phyloP scores from a whole-genome alignment of 1,140 invertebrate genomes.

The Drosophila paulistorum region DNA sequence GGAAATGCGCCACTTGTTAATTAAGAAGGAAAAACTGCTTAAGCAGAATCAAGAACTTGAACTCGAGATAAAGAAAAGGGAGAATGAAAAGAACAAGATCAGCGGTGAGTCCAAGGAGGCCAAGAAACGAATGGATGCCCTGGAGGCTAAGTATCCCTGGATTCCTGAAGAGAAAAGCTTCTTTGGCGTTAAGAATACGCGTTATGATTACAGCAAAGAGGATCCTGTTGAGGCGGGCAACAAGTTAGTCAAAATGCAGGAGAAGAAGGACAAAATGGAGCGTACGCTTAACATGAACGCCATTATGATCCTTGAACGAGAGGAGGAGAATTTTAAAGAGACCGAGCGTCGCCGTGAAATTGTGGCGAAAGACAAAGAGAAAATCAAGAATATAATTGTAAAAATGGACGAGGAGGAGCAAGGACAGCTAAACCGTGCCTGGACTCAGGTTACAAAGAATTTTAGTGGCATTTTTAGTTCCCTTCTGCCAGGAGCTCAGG shows the following conservation, averaged over 20 bases:
- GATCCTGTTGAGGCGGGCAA: conserved; percentile 86
- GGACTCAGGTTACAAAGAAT: conserved; percentile 93
- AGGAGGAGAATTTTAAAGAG: conserved; percentile 94
- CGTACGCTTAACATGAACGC: conserved; percentile 93
- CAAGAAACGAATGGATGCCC: conserved; percentile 71
- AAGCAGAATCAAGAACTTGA: conserved; percentile 87
- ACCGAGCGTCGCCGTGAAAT: conserved; percentile 91
- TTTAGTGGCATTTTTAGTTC: conserved; percentile 98
- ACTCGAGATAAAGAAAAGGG: conserved; percentile 91
- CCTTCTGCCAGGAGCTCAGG: conserved; percentile 94
- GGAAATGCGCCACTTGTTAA: conserved; percentile 87
- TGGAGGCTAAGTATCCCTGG: conserved; percentile 86
- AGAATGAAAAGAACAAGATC: conserved; percentile 88
- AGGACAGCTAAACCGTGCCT: conserved; percentile 90
- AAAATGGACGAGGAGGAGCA: conserved; percentile 96
- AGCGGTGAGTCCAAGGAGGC: conserved; percentile 83
- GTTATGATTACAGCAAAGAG: conserved; percentile 85
- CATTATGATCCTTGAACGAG: conserved; percentile 92
- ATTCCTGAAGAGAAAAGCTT: conserved; percentile 91
- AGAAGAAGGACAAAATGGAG: conserved; percentile 89
- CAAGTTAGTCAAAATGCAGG: conserved; percentile 86
- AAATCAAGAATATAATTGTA: conserved; percentile 92
- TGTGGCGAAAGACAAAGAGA: conserved; percentile 93
- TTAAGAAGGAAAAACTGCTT: conserved; percentile 88
- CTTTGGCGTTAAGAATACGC: conserved; percentile 89